Evolutionary conservation across 2,888 invertebrate genomes (phyloP).

Genomic region (Bugula neritina): DNA sequence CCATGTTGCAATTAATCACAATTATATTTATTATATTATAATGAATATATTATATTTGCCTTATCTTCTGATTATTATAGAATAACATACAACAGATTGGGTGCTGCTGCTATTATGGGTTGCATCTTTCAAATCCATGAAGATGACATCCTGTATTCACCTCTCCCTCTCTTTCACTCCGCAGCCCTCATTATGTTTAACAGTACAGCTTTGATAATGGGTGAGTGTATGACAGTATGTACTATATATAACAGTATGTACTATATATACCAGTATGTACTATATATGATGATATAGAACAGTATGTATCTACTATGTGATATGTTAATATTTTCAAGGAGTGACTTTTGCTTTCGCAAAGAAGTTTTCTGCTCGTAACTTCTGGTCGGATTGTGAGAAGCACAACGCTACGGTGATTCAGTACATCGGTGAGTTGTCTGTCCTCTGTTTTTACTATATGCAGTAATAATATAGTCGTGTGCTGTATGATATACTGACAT

Average conservation of each 20-base stretch:
- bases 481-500: no score
- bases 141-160: slow-evolving; percentile 76
- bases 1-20: no score
- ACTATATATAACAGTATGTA: no score
- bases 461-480: no score
- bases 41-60: no score
- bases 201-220: not conserved
- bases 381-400: slow-evolving; percentile 83
- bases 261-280: no score
- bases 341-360: slow-evolving; percentile 72
- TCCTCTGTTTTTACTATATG: no score
- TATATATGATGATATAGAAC: no score
- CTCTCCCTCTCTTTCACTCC: slow-evolving; percentile 88
- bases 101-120: not conserved
- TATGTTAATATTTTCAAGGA: slow-evolving; percentile 51
- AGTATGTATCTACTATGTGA: no score
- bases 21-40: no score
- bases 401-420: slow-evolving; percentile 78
- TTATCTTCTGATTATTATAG: no score
- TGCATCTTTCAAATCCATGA: slow-evolving; percentile 30
- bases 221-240: slow-evolving; percentile 1
- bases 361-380: slow-evolving; percentile 87
- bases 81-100: slow-evolving; percentile 5
- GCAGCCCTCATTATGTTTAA: slow-evolving; percentile 60
- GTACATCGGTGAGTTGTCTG: slow-evolving; percentile 57